Evolutionary conservation across 2,888 invertebrate species (phyloP).

Genomic region (Erannis defoliaria): DNA sequence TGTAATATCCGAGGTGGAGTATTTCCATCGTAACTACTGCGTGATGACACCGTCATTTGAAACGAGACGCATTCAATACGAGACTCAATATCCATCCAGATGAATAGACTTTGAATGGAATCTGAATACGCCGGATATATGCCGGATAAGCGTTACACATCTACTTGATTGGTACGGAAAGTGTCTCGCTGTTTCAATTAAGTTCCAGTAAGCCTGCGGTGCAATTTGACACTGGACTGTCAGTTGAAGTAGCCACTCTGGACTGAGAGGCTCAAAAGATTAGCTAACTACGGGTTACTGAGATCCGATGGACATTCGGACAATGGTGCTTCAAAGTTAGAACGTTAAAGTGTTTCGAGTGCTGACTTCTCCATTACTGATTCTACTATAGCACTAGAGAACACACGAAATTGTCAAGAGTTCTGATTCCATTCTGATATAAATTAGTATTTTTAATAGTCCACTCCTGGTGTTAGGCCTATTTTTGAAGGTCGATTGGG

Average conservation of each 20-base stretch:
- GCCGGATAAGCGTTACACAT: slow-evolving; percentile 15
- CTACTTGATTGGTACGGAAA: slow-evolving; percentile 32
- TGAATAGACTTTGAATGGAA: background rate
- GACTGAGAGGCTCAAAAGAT: slow-evolving; percentile 34
- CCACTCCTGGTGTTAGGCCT: too few relatives aligned
- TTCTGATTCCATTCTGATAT: too few relatives aligned
- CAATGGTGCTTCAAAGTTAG: slow-evolving; percentile 18
- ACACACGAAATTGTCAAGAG: background rate
- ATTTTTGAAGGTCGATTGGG: too few relatives aligned
- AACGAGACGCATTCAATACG: slow-evolving; percentile 8
- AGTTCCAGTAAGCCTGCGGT: slow-evolving; percentile 35
- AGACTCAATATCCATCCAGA: slow-evolving; percentile 2
- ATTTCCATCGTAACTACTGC: background rate
- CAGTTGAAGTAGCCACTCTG: slow-evolving; percentile 29
- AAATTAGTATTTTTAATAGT: too few relatives aligned
- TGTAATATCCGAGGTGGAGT: background rate
- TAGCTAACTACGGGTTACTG: slow-evolving; percentile 25
- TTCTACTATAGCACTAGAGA: background rate
- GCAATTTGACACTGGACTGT: slow-evolving; percentile 34
- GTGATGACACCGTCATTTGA: background rate
- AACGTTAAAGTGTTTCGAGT: slow-evolving; percentile 8
- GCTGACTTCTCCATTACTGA: slow-evolving; percentile 7
- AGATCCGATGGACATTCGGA: slow-evolving; percentile 20
- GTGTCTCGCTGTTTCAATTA: slow-evolving; percentile 36
- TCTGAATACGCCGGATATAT: background rate